Conservation (phyloP, 2,888 invertebrate genomes). For the Polydesmus complanatus region DNA sequence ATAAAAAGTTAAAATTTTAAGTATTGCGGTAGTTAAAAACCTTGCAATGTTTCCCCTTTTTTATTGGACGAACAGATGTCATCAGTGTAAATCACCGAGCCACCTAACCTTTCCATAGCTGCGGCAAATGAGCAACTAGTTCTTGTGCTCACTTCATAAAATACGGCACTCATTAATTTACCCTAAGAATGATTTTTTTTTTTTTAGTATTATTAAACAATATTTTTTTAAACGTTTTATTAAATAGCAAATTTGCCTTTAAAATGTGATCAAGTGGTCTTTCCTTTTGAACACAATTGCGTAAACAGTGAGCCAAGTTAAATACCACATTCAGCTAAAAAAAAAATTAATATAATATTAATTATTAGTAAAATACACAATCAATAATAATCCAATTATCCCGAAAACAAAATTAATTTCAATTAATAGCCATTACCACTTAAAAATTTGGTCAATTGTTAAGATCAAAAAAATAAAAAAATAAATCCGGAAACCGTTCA, state of each 20-base stretch:
- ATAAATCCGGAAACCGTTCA: too few species aligned
- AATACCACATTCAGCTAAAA: conserved; percentile 75
- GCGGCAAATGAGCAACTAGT: conserved; percentile 92
- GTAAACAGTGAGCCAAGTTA: conserved; percentile 78
- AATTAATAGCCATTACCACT: too few species aligned
- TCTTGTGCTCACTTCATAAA: conserved; percentile 94
- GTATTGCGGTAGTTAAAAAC: conserved; percentile 29
- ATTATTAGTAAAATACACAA: background rate
- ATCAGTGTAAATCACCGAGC: conserved; percentile 79
- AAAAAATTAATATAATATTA: background rate
- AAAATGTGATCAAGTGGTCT: conserved; percentile 69
- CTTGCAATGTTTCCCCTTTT: conserved; percentile 91
- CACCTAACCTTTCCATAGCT: conserved; percentile 93
- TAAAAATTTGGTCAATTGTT: too few species aligned
- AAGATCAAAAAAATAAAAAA: too few species aligned
- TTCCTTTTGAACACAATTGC: conserved; percentile 67
- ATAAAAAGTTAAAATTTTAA: conserved; percentile 29
- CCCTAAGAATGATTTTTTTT: conserved; percentile 40
- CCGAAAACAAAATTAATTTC: too few species aligned
- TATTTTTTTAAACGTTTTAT: conserved; percentile 3
- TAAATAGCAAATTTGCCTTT: conserved; percentile 36
- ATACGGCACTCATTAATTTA: conserved; percentile 88
- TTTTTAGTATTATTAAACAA: background rate
- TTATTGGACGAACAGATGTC: conserved; percentile 80
- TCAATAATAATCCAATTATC: too few species aligned